Conservation (phyloP, 2,888 invertebrate genomes). For the Incurvaria masculella region DNA sequence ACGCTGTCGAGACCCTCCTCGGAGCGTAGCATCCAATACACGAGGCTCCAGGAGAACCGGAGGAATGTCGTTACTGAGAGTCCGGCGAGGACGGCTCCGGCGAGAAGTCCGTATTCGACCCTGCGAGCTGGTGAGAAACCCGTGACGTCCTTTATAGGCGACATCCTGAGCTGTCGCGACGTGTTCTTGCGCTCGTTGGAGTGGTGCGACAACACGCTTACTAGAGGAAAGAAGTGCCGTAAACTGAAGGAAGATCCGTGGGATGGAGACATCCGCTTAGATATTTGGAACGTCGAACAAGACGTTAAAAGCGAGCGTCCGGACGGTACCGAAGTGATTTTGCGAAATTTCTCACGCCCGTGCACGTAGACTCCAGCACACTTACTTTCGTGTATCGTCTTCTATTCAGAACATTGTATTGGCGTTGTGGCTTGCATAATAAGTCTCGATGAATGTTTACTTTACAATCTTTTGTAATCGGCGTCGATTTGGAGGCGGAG, state of each 20-base stretch:
- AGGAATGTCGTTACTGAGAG: constrained; percentile 17
- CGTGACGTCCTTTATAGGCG: constrained; percentile 36
- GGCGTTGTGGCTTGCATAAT: too few species aligned
- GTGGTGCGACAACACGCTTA: constrained; percentile 49
- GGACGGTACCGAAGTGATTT: not conserved
- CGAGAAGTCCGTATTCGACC: constrained; percentile 23
- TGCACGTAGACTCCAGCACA: not conserved
- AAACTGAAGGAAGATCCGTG: constrained; percentile 31
- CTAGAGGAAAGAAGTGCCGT: constrained; percentile 40
- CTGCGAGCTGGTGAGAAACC: constrained; percentile 45
- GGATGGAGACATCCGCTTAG: not conserved
- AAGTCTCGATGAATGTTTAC: not conserved
- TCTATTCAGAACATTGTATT: not conserved
- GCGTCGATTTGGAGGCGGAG: not conserved
- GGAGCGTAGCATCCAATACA: not conserved
- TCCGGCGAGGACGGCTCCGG: not conserved
- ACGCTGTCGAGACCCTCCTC: not conserved
- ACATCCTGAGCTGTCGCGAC: constrained; percentile 37
- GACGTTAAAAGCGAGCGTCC: not conserved
- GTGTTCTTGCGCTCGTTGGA: constrained; percentile 45
- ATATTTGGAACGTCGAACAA: not conserved
- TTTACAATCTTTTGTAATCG: not conserved
- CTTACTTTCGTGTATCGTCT: not conserved
- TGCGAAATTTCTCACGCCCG: not conserved
- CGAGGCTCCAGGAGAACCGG: not conserved